Evolutionary conservation across 2,113 vertebrate genomes (phyloP).

Genomic region (Apteryx mantelli): DNA sequence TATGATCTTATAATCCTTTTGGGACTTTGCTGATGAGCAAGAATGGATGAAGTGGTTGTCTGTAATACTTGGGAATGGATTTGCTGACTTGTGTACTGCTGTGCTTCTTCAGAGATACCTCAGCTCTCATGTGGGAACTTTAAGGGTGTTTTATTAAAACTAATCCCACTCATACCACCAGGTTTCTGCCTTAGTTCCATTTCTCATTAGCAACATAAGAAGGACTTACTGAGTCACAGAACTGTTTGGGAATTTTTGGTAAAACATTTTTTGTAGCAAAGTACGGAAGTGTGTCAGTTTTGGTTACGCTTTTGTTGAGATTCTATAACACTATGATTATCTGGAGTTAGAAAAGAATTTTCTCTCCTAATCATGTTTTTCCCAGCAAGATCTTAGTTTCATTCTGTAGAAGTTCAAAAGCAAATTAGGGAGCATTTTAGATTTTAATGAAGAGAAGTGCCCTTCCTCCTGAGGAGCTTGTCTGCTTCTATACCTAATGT

Average conservation of each 20-base stretch:
- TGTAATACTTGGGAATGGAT: neutral
- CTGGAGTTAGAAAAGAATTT: constrained; percentile 16
- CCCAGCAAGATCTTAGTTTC: constrained; percentile 31
- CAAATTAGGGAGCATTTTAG: constrained; percentile 9
- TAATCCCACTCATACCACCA: neutral
- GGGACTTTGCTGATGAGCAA: neutral
- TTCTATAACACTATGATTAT: neutral
- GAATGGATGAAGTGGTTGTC: neutral
- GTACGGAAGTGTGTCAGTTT: neutral
- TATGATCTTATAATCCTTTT: neutral
- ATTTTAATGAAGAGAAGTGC: constrained; percentile 35
- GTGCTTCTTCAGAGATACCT: neutral
- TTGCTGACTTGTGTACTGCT: neutral
- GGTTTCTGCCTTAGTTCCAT: neutral
- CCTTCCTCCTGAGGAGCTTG: neutral
- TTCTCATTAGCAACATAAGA: neutral
- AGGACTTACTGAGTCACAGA: neutral
- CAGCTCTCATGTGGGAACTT: neutral
- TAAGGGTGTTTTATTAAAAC: neutral
- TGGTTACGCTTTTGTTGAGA: constrained; percentile 12
- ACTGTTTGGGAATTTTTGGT: neutral
- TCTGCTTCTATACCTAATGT: neutral
- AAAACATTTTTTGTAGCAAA: neutral
- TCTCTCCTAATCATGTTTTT: constrained; percentile 24
- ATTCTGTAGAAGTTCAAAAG: constrained; percentile 8